These are phyloP conservation scores for Bradypus variegatus DNA, from an alignment of 2,797 vertebrate species.

Conservation along the genomic window DNA sequence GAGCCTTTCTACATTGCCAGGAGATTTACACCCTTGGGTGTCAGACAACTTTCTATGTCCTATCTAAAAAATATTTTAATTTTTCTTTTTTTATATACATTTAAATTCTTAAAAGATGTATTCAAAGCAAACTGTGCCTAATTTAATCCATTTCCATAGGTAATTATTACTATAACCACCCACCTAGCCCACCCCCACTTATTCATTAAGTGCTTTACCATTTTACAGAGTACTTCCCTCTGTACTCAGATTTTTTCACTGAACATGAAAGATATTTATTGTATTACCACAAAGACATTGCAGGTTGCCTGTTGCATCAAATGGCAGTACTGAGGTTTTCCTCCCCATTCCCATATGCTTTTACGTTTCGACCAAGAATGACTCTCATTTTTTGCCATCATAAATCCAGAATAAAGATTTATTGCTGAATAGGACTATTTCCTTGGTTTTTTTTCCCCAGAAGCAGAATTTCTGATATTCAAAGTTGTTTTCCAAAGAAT, in stretches of 20 bases:
- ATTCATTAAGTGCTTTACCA: background rate
- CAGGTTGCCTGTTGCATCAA: background rate
- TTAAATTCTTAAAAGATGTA: background rate
- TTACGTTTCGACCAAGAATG: background rate
- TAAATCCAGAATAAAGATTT: background rate
- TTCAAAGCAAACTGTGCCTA: background rate
- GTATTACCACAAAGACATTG: background rate
- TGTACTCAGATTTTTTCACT: background rate
- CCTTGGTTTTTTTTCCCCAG: background rate
- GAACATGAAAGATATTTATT: background rate
- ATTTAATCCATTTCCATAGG: background rate
- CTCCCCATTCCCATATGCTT: background rate
- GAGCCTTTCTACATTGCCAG: too few relatives aligned
- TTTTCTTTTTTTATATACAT: background rate
- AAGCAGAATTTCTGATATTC: background rate
- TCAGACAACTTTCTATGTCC: background rate
- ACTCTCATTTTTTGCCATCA: background rate
- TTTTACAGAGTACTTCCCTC: background rate
- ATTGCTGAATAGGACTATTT: background rate
- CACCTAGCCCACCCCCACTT: background rate
- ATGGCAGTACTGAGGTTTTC: background rate
- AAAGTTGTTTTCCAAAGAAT: background rate
- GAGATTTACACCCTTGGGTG: too few relatives aligned
- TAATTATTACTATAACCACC: background rate
- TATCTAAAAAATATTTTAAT: background rate